These are phyloP conservation scores for Drosophila kepulauana DNA, from an alignment of 1,140 invertebrate species.

Conservation along the genomic window DNA sequence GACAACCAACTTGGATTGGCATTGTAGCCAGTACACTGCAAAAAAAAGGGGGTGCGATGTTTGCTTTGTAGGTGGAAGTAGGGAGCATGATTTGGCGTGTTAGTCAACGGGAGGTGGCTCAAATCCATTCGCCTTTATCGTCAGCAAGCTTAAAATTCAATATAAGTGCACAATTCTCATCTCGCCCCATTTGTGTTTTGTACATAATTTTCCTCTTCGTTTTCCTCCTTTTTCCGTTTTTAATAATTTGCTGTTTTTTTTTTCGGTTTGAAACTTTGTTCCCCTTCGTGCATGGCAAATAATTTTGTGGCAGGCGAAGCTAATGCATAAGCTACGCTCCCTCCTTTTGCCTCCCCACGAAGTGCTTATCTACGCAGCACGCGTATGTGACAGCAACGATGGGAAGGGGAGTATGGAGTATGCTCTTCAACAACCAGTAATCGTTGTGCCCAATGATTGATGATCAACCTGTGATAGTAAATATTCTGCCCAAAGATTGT, in stretches of 20 bases:
- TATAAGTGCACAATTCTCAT: slow-evolving; percentile 59
- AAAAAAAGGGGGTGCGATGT: neutral
- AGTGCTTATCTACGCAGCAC: slow-evolving; percentile 19
- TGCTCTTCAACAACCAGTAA: neutral
- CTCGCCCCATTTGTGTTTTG: slow-evolving; percentile 26
- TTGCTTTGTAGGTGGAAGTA: neutral
- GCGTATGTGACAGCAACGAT: slow-evolving; percentile 5
- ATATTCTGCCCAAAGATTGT: neutral
- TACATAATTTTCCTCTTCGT: slow-evolving; percentile 16
- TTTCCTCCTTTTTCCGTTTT: slow-evolving; percentile 11
- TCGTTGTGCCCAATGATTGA: slow-evolving; percentile 25
- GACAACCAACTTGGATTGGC: slow-evolving; percentile 12
- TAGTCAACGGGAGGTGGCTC: slow-evolving; percentile 43
- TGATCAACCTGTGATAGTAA: slow-evolving; percentile 22
- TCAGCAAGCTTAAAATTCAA: slow-evolving; percentile 70
- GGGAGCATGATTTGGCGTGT: slow-evolving; percentile 22
- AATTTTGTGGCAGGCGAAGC: slow-evolving; percentile 47
- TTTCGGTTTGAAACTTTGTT: neutral
- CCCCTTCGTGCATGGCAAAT: slow-evolving; percentile 27
- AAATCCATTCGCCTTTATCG: slow-evolving; percentile 62
- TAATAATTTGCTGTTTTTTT: slow-evolving; percentile 28
- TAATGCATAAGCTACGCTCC: slow-evolving; percentile 27
- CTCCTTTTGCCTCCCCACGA: neutral
- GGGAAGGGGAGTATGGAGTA: neutral
- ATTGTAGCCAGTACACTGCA: neutral